Conservation (phyloP, 35 echinoderm and acorn worm species). For the Ophiothrix spiculata region DNA sequence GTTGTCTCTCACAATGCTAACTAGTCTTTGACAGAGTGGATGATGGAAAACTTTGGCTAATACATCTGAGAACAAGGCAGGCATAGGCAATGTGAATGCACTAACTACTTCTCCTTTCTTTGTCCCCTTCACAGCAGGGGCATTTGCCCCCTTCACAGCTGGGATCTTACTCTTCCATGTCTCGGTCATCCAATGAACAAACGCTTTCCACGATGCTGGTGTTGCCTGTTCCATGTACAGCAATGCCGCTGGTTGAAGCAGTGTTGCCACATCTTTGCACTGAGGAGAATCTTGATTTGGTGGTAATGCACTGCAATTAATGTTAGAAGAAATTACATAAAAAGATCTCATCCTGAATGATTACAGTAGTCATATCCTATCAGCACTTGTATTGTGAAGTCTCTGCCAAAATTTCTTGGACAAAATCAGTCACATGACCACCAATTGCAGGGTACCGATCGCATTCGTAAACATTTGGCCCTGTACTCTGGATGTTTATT, state of each 20-base stretch:
- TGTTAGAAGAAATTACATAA: too few species aligned
- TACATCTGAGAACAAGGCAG: conserved; percentile 5
- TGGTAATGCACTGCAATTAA: too few species aligned
- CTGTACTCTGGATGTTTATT: too few species aligned
- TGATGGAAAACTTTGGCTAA: conserved; percentile 37
- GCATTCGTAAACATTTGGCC: too few species aligned
- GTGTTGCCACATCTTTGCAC: background rate
- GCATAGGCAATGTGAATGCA: conserved; percentile 31
- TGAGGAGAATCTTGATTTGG: too few species aligned
- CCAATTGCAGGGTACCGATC: too few species aligned
- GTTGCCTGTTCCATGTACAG: conserved; percentile 51
- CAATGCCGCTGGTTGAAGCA: conserved; percentile 42
- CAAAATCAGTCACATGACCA: too few species aligned
- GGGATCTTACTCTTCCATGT: conserved; percentile 14
- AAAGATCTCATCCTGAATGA: too few species aligned
- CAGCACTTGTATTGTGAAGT: too few species aligned
- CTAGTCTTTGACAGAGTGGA: conserved; percentile 18
- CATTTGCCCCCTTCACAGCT: background rate
- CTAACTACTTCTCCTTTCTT: background rate
- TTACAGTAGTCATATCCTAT: too few species aligned
- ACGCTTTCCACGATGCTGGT: conserved; percentile 44
- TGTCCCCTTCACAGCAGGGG: too few species aligned
- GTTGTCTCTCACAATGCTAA: background rate
- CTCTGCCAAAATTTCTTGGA: too few species aligned
- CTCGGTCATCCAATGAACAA: conserved; percentile 45